These are phyloP conservation scores for Callosobruchus maculatus DNA, from an alignment of 2,888 invertebrate genomes.

Conservation along the genomic window DNA sequence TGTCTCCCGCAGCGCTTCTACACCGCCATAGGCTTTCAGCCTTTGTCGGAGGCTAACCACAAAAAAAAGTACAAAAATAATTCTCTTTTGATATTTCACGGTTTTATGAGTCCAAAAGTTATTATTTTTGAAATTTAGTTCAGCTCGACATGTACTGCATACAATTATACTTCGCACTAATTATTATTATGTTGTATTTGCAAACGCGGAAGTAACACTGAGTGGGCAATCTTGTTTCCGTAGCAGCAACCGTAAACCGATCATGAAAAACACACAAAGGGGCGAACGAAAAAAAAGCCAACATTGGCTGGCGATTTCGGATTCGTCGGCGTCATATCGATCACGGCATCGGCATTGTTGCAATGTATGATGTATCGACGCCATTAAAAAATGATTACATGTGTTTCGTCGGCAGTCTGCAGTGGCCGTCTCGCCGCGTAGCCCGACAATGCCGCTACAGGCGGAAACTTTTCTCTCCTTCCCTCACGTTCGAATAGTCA, in stretches of 20 bases:
- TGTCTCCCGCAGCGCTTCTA: too few relatives aligned
- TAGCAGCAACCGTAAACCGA: not conserved
- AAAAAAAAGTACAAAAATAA: too few relatives aligned
- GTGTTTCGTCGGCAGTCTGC: constrained; percentile 13
- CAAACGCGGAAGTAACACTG: too few relatives aligned
- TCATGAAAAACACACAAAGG: not conserved
- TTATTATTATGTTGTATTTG: too few relatives aligned
- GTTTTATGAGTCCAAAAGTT: too few relatives aligned
- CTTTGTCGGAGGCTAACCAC: too few relatives aligned
- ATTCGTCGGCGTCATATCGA: not conserved
- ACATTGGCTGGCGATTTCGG: not conserved
- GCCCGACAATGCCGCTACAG: not conserved
- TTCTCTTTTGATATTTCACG: too few relatives aligned
- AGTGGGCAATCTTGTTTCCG: not conserved
- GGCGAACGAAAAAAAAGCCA: not conserved
- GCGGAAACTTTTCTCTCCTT: not conserved
- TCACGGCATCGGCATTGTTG: not conserved
- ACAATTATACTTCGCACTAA: too few relatives aligned
- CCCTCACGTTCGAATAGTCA: not conserved
- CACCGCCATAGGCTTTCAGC: too few relatives aligned
- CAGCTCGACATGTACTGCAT: too few relatives aligned
- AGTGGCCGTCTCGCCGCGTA: not conserved
- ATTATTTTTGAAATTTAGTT: too few relatives aligned
- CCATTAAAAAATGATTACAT: constrained; percentile 24
- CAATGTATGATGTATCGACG: constrained; percentile 10